Evolutionary conservation across 2,797 vertebrate species (phyloP).

Genomic region (Harpagifer antarcticus): DNA sequence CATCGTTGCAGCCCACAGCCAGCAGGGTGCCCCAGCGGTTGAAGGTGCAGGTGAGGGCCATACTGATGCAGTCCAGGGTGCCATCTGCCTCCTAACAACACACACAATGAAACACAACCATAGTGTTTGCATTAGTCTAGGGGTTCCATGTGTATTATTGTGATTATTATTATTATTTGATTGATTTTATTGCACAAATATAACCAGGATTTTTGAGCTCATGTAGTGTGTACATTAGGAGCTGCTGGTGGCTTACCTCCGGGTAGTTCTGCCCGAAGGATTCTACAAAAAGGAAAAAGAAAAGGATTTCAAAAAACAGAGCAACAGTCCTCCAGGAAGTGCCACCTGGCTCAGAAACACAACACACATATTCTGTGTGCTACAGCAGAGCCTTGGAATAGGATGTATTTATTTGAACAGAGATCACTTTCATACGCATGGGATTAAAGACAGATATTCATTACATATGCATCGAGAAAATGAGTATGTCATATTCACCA

Average conservation of each 20-base stretch:
- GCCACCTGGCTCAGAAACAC: not conserved
- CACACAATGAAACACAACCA: not conserved
- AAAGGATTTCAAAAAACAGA: not conserved
- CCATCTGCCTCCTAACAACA: constrained; percentile 93
- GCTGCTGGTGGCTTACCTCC: constrained; percentile 85
- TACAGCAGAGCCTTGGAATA: not conserved
- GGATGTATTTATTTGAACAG: not conserved
- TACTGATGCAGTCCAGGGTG: constrained; percentile 98
- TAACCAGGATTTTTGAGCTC: not conserved
- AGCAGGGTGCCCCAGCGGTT: constrained; percentile 99
- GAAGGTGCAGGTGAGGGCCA: constrained; percentile 99
- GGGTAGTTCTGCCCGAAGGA: constrained; percentile 99
- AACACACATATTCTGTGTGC: not conserved
- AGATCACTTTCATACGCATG: not conserved
- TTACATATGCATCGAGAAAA: not conserved
- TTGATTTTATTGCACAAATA: not conserved
- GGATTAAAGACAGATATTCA: not conserved
- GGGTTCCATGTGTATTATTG: not conserved
- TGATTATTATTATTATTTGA: too few relatives aligned
- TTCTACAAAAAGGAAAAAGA: constrained; percentile 83
- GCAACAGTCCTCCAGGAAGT: not conserved
- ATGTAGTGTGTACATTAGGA: not conserved
- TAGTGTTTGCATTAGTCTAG: not conserved
- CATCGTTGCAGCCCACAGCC: constrained; percentile 97
- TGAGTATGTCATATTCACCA: constrained; percentile 12